Evolutionary conservation across 2,797 vertebrate species (phyloP).

Genomic region (Furcifer pardalis): DNA sequence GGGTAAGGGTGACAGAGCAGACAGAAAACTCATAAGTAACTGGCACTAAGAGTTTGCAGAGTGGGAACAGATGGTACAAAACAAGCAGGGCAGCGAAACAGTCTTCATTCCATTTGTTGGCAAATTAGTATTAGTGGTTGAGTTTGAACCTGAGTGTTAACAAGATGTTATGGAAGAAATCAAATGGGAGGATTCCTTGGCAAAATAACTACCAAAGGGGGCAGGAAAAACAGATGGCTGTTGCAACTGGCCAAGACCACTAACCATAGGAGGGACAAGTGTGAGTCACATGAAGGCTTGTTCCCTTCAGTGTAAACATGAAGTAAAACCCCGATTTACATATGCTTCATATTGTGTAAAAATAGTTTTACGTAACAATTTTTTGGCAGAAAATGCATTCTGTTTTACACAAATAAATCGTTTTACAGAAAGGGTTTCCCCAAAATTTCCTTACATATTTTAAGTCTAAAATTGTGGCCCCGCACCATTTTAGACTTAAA

Average conservation of each 20-base stretch:
- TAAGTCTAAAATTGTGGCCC: too few relatives aligned
- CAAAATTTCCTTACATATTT: too few relatives aligned
- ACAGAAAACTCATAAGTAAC: background rate
- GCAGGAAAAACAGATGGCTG: background rate
- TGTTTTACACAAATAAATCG: too few relatives aligned
- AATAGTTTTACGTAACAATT: too few relatives aligned
- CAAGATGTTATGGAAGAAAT: conserved; percentile 31
- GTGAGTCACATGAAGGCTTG: background rate
- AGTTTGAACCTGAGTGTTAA: background rate
- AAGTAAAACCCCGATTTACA: too few relatives aligned
- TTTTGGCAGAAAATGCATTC: too few relatives aligned
- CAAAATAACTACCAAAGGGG: background rate
- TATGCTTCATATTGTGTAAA: too few relatives aligned
- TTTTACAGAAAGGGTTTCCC: too few relatives aligned
- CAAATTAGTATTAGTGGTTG: background rate
- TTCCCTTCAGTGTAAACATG: background rate
- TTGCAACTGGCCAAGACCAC: background rate
- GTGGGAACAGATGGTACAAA: background rate
- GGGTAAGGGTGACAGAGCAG: conserved; percentile 26
- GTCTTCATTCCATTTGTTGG: background rate
- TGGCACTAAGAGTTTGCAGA: background rate
- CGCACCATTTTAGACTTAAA: too few relatives aligned
- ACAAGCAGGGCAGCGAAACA: background rate
- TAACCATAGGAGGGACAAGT: background rate
- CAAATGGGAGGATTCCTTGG: background rate